A percentile compares a stretch with the other conserved stretches of the same genome.
These are phyloP conservation scores for Loriculus beryllinus DNA, from an alignment of 2,797 vertebrate genomes.

Conservation along the genomic window DNA sequence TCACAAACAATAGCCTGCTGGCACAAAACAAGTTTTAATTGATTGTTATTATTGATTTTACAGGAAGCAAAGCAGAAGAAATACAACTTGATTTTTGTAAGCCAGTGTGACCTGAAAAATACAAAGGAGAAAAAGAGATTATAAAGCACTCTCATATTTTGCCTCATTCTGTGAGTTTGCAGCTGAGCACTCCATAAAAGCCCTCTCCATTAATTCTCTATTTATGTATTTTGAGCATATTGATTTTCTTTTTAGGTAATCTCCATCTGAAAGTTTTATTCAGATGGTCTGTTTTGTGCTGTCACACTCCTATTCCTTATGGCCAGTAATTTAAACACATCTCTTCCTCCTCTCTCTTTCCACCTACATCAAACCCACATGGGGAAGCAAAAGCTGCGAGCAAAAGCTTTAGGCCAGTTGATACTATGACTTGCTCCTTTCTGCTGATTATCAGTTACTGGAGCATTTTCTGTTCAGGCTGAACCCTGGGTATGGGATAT, in stretches of 20 bases:
- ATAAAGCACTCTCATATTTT: neutral
- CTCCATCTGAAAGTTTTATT: neutral
- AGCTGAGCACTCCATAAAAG: neutral
- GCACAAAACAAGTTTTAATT: constrained; percentile 25
- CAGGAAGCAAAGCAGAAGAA: constrained; percentile 51
- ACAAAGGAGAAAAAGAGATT: constrained; percentile 5
- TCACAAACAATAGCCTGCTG: constrained; percentile 29
- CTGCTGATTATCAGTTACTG: neutral
- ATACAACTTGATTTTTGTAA: constrained; percentile 30
- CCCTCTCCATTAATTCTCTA: neutral
- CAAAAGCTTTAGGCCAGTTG: neutral
- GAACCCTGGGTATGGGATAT: neutral
- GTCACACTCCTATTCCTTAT: neutral
- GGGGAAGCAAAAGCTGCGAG: neutral
- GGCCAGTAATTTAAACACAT: neutral
- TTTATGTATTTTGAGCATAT: constrained; percentile 30
- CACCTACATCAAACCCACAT: neutral
- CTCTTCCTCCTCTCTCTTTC: neutral
- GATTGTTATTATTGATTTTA: constrained; percentile 47
- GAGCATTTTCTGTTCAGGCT: neutral
- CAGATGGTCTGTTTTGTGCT: neutral
- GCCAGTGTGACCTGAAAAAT: constrained; percentile 47
- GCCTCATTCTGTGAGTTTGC: neutral
- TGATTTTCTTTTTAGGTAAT: constrained; percentile 30
- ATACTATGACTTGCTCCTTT: neutral